phyloP scores from a whole-genome alignment of 2,888 invertebrate genomes.

The Polydrusus cervinus region DNA sequence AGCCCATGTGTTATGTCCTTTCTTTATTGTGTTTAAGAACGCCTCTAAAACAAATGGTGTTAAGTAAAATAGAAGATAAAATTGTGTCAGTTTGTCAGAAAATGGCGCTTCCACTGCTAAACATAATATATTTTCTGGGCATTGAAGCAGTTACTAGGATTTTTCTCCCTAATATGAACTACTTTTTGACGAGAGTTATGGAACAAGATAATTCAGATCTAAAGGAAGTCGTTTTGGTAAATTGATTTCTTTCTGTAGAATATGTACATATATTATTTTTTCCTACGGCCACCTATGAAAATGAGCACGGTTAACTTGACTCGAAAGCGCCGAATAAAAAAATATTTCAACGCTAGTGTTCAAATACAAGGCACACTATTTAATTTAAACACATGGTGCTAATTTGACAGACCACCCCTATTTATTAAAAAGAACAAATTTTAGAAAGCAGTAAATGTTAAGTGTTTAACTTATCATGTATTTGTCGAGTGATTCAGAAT shows the following conservation, averaged over 20 bases:
- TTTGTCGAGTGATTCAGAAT: too few species aligned
- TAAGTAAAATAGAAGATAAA: slow-evolving; percentile 65
- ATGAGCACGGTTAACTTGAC: too few species aligned
- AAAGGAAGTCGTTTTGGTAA: slow-evolving; percentile 62
- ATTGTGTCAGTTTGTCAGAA: slow-evolving; percentile 58
- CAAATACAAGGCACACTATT: too few species aligned
- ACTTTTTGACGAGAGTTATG: slow-evolving; percentile 59
- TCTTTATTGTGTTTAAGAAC: slow-evolving; percentile 65
- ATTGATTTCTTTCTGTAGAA: slow-evolving; percentile 23
- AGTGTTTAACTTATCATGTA: too few species aligned
- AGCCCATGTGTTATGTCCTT: slow-evolving; percentile 65
- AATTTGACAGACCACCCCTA: too few species aligned
- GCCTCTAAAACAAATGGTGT: slow-evolving; percentile 63
- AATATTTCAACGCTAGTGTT: too few species aligned
- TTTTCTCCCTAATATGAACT: slow-evolving; percentile 63
- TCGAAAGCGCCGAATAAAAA: too few species aligned
- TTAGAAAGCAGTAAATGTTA: too few species aligned
- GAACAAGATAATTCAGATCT: slow-evolving; percentile 57
- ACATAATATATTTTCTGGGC: slow-evolving; percentile 65
- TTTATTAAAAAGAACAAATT: too few species aligned
- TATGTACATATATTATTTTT: too few species aligned
- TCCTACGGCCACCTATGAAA: too few species aligned
- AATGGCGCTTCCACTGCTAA: slow-evolving; percentile 62
- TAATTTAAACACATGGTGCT: too few species aligned
- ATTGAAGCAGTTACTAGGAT: slow-evolving; percentile 63